phyloP scores from a whole-genome alignment of 2,888 invertebrate species.

The Coelopa pilipes region DNA sequence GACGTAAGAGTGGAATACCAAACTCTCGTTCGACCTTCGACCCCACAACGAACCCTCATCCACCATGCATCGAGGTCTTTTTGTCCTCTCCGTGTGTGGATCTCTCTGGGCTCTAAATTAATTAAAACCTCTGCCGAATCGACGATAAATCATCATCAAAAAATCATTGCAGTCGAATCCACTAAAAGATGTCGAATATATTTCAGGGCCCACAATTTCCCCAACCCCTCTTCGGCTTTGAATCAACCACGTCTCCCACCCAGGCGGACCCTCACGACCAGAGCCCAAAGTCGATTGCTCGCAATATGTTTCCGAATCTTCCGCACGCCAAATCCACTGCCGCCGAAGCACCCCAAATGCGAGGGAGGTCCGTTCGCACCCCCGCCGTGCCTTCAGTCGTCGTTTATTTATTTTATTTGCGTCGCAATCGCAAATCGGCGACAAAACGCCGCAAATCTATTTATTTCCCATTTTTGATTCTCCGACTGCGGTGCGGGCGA shows the following conservation, averaged over 20 bases:
- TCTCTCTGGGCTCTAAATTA: not conserved
- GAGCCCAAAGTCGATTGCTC: not conserved
- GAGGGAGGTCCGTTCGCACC: not conserved
- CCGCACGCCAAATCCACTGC: not conserved
- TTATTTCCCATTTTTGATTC: slow-evolving; percentile 34
- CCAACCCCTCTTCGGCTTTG: no score
- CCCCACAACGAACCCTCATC: no score
- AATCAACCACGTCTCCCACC: not conserved
- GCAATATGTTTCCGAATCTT: slow-evolving; percentile 25
- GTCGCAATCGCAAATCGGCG: slow-evolving; percentile 35
- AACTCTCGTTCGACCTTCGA: no score
- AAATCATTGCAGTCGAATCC: slow-evolving; percentile 31
- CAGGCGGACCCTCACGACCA: not conserved
- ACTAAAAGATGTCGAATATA: slow-evolving; percentile 20
- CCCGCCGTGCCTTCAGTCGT: slow-evolving; percentile 3
- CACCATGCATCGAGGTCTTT: no score
- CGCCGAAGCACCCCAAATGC: slow-evolving; percentile 7
- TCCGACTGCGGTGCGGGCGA: slow-evolving; percentile 11
- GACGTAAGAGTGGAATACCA: no score
- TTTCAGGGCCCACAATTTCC: slow-evolving; percentile 16
- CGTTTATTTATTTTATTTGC: slow-evolving; percentile 30
- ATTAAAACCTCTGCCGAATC: not conserved
- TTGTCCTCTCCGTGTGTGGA: not conserved
- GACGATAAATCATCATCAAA: slow-evolving; percentile 34
- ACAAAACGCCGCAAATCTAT: slow-evolving; percentile 32